Conservation (phyloP, 2,888 invertebrate genomes). For the Aleiodes testaceus region DNA sequence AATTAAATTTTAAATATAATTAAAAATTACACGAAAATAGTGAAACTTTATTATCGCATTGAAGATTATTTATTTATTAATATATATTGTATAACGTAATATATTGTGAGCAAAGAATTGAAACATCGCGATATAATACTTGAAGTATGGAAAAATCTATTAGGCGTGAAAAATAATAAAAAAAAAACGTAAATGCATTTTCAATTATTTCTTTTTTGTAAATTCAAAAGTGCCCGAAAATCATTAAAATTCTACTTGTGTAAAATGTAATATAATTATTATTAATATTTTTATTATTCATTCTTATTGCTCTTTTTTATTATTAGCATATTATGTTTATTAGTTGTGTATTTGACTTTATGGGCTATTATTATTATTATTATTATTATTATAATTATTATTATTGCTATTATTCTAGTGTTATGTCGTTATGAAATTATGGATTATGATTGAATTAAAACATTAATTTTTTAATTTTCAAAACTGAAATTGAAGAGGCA, state of each 20-base stretch:
- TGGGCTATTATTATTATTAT: slow-evolving; percentile 53
- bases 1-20: slow-evolving; percentile 29
- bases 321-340: slow-evolving; percentile 59
- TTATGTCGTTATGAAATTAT: slow-evolving; percentile 41
- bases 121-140: slow-evolving; percentile 3
- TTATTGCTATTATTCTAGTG: slow-evolving; percentile 48
- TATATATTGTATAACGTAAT: slow-evolving; percentile 56
- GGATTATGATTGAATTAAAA: no score
- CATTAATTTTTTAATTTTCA: no score
- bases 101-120: slow-evolving; percentile 42
- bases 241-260: slow-evolving; percentile 63
- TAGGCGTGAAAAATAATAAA: slow-evolving; percentile 20
- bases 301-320: slow-evolving; percentile 57
- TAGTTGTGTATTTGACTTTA: slow-evolving; percentile 54
- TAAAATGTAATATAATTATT: slow-evolving; percentile 69
- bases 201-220: slow-evolving; percentile 44
- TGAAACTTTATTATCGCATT: slow-evolving; percentile 70
- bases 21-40: slow-evolving; percentile 53
- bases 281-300: slow-evolving; percentile 58
- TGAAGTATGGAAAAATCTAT: slow-evolving; percentile 2
- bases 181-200: slow-evolving; percentile 2
- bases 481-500: background rate
- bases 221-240: slow-evolving; percentile 39
- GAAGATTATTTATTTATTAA: slow-evolving; percentile 72
- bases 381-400: slow-evolving; percentile 51